Conservation (phyloP, 1,140 invertebrate species). For the Sitobion miscanthi region DNA sequence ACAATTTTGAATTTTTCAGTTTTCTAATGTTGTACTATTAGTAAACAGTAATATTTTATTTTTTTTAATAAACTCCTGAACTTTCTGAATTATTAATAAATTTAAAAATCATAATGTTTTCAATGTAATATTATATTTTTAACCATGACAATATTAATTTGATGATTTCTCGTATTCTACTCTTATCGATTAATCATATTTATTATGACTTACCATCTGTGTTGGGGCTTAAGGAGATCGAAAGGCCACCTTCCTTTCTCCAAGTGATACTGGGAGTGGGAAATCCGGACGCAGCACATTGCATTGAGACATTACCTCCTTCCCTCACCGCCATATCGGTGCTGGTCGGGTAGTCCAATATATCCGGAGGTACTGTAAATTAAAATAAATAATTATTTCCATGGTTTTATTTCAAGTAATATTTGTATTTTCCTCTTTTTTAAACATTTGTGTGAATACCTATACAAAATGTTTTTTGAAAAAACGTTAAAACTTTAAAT, state of each 20-base stretch:
- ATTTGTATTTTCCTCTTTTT: background rate
- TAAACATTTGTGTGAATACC: background rate
- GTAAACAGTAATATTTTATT: no score
- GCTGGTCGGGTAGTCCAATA: constrained; percentile 79
- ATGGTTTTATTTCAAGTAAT: background rate
- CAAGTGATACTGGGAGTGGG: constrained; percentile 84
- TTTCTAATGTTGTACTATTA: no score
- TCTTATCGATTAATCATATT: background rate
- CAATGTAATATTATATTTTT: background rate
- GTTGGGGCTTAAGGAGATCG: constrained; percentile 70
- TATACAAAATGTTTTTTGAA: background rate
- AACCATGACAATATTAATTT: background rate
- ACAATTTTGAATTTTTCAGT: no score
- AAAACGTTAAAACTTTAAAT: background rate
- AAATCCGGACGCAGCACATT: constrained; percentile 84
- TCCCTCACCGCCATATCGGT: constrained; percentile 87
- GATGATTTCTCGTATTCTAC: background rate
- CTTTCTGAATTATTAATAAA: no score
- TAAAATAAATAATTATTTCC: constrained; percentile 59
- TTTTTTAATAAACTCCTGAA: no score
- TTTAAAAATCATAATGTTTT: background rate
- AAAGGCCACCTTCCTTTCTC: constrained; percentile 71
- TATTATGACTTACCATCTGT: constrained; percentile 66
- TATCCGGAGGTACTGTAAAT: constrained; percentile 85
- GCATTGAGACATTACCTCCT: constrained; percentile 82